phyloP scores from a whole-genome alignment of 2,797 vertebrate genomes.

The Hydrolagus colliei region DNA sequence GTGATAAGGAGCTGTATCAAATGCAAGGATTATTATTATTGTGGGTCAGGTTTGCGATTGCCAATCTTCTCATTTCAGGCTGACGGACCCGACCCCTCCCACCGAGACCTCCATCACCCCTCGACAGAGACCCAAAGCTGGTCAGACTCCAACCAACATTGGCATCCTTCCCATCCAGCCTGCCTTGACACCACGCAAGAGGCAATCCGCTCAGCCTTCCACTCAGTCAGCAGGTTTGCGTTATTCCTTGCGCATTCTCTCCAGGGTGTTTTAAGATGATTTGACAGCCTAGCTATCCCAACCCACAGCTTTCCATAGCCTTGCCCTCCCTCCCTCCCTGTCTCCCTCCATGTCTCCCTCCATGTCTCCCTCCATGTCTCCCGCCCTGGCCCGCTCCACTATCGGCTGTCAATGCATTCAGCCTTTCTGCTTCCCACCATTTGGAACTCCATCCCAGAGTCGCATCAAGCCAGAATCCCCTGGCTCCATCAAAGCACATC shows the following conservation, averaged over 20 bases:
- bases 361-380: no score
- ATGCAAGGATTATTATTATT: no score
- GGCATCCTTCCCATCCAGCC: conserved; percentile 93
- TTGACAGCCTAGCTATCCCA: background rate
- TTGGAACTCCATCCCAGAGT: no score
- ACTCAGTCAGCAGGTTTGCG: conserved; percentile 33
- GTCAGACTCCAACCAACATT: conserved; percentile 82
- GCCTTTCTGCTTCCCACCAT: no score
- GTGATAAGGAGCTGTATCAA: no score
- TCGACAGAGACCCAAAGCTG: conserved; percentile 91
- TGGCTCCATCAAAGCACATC: no score
- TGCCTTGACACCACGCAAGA: conserved; percentile 86
- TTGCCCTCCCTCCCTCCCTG: background rate
- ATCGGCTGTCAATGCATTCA: no score
- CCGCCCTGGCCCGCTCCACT: no score
- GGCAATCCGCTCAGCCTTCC: conserved; percentile 61
- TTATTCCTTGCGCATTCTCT: background rate
- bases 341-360: no score
- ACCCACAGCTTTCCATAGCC: background rate
- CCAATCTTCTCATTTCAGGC: conserved; percentile 51
- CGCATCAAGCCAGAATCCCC: no score
- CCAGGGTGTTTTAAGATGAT: no score
- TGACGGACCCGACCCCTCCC: conserved; percentile 88
- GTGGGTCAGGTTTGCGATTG: no score
- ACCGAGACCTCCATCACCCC: conserved; percentile 94